Percentiles rank a stretch among this genome's conserved stretches.
phyloP scores from a whole-genome alignment of 2,113 vertebrate genomes.

The Phainopepla nitens region DNA sequence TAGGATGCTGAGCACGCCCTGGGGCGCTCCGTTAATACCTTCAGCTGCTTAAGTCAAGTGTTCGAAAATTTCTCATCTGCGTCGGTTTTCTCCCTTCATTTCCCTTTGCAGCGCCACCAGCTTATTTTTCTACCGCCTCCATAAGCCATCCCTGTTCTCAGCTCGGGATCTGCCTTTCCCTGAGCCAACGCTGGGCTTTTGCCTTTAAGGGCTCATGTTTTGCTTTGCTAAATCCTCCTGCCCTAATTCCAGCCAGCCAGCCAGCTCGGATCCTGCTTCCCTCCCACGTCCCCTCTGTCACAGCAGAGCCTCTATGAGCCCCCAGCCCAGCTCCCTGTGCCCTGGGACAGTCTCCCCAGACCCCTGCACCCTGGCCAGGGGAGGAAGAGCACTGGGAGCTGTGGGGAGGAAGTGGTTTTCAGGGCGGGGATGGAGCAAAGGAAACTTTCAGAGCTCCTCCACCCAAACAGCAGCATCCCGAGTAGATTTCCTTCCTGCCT shows the following conservation, averaged over 20 bases:
- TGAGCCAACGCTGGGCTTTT: background rate
- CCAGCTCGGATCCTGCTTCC: background rate
- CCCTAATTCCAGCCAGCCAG: background rate
- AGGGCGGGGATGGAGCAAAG: background rate
- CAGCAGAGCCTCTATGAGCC: background rate
- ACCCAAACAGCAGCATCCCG: background rate
- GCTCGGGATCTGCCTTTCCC: background rate
- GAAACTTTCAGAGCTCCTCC: background rate
- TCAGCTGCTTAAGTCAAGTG: conserved; percentile 18
- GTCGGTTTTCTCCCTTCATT: background rate
- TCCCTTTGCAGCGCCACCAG: background rate
- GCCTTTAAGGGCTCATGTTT: background rate
- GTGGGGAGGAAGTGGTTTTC: background rate
- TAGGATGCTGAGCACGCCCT: background rate
- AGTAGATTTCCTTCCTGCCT: conserved; percentile 31
- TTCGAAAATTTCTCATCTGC: background rate
- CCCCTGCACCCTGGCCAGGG: background rate
- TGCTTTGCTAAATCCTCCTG: conserved; percentile 27
- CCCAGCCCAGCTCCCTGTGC: background rate
- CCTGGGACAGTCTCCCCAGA: background rate
- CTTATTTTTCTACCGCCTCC: background rate
- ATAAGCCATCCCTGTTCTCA: background rate
- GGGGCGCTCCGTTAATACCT: background rate
- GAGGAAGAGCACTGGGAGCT: background rate
- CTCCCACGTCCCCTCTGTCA: background rate